Evolutionary conservation across 2,797 vertebrate species (phyloP).

Genomic region (Tiaroga cobitis): DNA sequence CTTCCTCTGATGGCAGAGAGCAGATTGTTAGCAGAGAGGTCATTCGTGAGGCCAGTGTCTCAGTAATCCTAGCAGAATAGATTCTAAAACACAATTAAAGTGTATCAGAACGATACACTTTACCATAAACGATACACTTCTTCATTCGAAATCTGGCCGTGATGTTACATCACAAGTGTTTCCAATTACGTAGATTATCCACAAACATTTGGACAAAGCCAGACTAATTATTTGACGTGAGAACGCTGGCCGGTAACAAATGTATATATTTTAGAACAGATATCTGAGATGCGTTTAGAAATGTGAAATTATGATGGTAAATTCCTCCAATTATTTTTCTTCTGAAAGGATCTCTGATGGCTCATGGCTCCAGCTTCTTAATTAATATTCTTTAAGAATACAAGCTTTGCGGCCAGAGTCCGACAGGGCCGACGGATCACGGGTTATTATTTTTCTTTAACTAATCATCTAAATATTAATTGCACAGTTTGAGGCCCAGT

Average conservation of each 20-base stretch:
- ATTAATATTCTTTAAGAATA: slow-evolving; percentile 53
- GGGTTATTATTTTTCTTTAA: slow-evolving; percentile 61
- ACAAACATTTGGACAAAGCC: slow-evolving; percentile 41
- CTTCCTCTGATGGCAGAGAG: slow-evolving; percentile 36
- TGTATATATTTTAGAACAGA: neutral
- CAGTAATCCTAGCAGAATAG: slow-evolving; percentile 38
- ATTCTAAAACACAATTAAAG: slow-evolving; percentile 61
- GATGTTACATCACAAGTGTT: slow-evolving; percentile 19
- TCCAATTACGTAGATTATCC: slow-evolving; percentile 51
- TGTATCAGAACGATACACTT: neutral
- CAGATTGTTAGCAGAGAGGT: slow-evolving; percentile 68
- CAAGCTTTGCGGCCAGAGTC: slow-evolving; percentile 50
- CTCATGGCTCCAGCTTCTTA: slow-evolving; percentile 41
- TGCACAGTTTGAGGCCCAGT: slow-evolving; percentile 51
- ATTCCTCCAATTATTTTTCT: slow-evolving; percentile 28
- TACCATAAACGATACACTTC: neutral
- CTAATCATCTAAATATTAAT: slow-evolving; percentile 70
- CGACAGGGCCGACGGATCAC: slow-evolving; percentile 62
- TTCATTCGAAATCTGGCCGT: slow-evolving; percentile 11
- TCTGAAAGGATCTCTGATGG: slow-evolving; percentile 1
- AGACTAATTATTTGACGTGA: neutral
- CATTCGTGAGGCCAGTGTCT: slow-evolving; percentile 46
- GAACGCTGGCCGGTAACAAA: neutral
- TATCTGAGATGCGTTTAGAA: neutral
- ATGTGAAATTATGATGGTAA: neutral